phyloP scores from a whole-genome alignment of 2,888 invertebrate genomes.

The Therioaphis trifolii region DNA sequence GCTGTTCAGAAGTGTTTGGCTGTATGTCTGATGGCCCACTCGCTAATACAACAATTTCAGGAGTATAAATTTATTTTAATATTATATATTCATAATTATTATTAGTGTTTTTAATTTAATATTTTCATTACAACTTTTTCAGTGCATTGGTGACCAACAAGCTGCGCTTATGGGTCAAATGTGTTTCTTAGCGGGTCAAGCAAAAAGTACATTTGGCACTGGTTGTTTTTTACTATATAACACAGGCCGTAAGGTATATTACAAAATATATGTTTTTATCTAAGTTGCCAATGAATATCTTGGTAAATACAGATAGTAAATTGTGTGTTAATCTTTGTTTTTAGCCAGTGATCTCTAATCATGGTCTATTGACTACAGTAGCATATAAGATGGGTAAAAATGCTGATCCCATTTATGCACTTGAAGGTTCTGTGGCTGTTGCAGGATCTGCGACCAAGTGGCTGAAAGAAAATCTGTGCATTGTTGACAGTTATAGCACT shows the following conservation, averaged over 20 bases:
- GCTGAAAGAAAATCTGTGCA: constrained; percentile 89
- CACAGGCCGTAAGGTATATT: constrained; percentile 80
- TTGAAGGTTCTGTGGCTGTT: constrained; percentile 96
- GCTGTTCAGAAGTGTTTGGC: constrained; percentile 91
- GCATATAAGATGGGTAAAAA: constrained; percentile 89
- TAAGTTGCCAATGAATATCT: too few species aligned
- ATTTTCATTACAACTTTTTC: not conserved
- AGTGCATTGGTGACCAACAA: constrained; percentile 97
- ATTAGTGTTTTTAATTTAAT: not conserved
- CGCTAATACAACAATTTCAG: constrained; percentile 77
- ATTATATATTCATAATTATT: not conserved
- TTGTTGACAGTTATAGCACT: constrained; percentile 80
- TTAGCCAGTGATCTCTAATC: constrained; percentile 82
- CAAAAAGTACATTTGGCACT: constrained; percentile 94
- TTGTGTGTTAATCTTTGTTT: constrained; percentile 62
- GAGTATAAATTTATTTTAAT: constrained; percentile 69
- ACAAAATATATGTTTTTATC: too few species aligned
- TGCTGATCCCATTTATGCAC: constrained; percentile 85
- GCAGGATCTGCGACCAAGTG: constrained; percentile 94
- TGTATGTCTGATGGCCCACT: constrained; percentile 77
- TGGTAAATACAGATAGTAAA: too few species aligned
- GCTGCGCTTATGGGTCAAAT: constrained; percentile 92
- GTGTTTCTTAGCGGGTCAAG: constrained; percentile 87
- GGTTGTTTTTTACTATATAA: constrained; percentile 96
- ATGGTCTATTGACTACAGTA: constrained; percentile 89